Base-by-base conservation (phyloP, 2,113 vertebrate genomes). In the Lampris megalopsis region DNA sequence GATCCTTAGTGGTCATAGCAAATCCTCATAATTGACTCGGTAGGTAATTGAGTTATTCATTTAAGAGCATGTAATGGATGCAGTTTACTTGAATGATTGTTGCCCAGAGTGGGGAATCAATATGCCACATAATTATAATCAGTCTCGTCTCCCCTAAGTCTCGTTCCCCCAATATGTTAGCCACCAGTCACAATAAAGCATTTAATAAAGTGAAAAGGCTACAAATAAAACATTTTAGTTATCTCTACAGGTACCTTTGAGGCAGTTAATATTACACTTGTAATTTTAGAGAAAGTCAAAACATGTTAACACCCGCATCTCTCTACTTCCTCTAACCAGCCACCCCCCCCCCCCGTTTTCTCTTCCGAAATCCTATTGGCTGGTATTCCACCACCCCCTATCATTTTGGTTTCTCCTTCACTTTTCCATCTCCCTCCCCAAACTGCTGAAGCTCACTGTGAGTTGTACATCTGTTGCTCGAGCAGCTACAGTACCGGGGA, bases 391-490 rank as follows among this genome's bases (percentile, higher is more conserved):
- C 6, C 42, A 24, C 24, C 24, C 24, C 24, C 24, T 24, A 24
- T 49, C 65, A 8, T 38, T 36, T 49, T 64, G 9, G 42, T 35
- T 64, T 37, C 42, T 69, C 40, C 48, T 63, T 49, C 43, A 45
- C 36, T 42, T 80, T 70, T 53, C 50, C 52, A 60, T 11, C 48
- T 53, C 58, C 6, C 13, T 61, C 38, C 4, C 11, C 42, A 36
- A 13, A 38, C 59, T 60, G n/a, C n/a, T 11, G 3, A 41, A 68
- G 57, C 73, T 35, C 11, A 13, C 36, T 49, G 53, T 64, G 45
- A 54, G 56, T 83, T 71, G 56, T 60, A 76, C 69, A 88, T 79
- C 53, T 88, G 78, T 90, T 87, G 73, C 73, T 7, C 35, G 80
- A 52, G 63, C 71, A 43, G 37, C 53, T 68, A 36, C 58, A 43